These are phyloP conservation scores for Anneissia japonica DNA, from an alignment of 35 echinoderm and acorn worm genomes.

Conservation along the genomic window DNA sequence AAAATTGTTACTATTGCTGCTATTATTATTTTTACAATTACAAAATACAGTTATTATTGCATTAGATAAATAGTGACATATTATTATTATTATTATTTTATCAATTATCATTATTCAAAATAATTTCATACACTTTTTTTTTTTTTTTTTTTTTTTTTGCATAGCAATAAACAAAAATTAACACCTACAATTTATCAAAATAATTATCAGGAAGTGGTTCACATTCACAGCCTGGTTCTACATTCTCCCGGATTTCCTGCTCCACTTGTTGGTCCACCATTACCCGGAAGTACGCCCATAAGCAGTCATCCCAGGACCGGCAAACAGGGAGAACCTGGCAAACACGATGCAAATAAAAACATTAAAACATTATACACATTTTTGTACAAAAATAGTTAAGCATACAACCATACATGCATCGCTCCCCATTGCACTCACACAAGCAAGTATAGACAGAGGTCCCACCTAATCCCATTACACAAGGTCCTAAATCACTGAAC, in stretches of 20 bases:
- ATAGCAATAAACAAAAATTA: background rate
- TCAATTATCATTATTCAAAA: background rate
- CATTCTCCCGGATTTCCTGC: conserved; percentile 75
- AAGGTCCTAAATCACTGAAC: too few relatives aligned
- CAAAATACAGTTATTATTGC: too few relatives aligned
- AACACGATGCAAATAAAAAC: too few relatives aligned
- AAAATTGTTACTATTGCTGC: too few relatives aligned
- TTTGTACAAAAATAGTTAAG: too few relatives aligned
- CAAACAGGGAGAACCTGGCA: conserved; percentile 81
- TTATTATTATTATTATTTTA: background rate
- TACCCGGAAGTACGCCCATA: conserved; percentile 95
- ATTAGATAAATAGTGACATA: too few relatives aligned
- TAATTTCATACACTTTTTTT: background rate
- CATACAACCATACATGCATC: too few relatives aligned
- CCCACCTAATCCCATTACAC: too few relatives aligned
- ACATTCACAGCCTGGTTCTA: conserved; percentile 34
- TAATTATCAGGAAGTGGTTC: conserved; percentile 67
- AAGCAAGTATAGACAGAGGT: too few relatives aligned
- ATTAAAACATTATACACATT: too few relatives aligned
- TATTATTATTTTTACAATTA: too few relatives aligned
- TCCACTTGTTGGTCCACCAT: conserved; percentile 92
- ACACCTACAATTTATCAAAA: conserved; percentile 73
- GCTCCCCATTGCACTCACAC: too few relatives aligned
- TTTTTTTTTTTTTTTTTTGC: background rate
- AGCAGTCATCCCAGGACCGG: conserved; percentile 68